Conservation (phyloP, 2,797 vertebrate species). For the Lepilemur septentrionalis region DNA sequence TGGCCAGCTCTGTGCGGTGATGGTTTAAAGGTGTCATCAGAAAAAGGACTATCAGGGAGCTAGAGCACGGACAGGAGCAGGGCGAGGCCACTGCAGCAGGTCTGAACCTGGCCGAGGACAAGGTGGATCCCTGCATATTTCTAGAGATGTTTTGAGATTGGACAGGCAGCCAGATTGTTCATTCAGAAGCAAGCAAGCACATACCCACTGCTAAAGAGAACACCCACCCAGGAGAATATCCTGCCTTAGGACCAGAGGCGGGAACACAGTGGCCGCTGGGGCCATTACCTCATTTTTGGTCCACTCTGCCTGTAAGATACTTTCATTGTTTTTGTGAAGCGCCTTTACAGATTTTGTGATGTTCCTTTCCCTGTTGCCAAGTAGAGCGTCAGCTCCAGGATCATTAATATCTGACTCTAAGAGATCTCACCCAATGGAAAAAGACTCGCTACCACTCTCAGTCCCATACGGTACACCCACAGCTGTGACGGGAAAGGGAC, state of each 20-base stretch:
- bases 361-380: not conserved
- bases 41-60: not conserved
- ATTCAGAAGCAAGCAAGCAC: not conserved
- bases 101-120: not conserved
- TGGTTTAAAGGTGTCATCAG: not conserved
- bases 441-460: accelerated
- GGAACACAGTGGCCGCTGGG: accelerated
- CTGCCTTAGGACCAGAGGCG: not conserved
- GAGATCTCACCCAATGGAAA: accelerated
- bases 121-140: accelerated
- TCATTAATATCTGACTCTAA: accelerated
- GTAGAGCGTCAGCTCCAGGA: accelerated
- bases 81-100: not conserved
- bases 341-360: not conserved
- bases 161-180: accelerated
- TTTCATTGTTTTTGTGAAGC: not conserved
- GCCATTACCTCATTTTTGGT: accelerated
- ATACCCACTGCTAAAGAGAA: accelerated
- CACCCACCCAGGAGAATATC: accelerated
- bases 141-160: not conserved
- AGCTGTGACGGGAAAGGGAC: accelerated
- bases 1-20: accelerated
- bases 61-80: accelerated
- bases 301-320: not conserved
- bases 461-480: not conserved